A percentile compares a stretch with the other conserved stretches of the same genome.
phyloP scores from a whole-genome alignment of 2,888 invertebrate genomes.

The Drosophila recens region DNA sequence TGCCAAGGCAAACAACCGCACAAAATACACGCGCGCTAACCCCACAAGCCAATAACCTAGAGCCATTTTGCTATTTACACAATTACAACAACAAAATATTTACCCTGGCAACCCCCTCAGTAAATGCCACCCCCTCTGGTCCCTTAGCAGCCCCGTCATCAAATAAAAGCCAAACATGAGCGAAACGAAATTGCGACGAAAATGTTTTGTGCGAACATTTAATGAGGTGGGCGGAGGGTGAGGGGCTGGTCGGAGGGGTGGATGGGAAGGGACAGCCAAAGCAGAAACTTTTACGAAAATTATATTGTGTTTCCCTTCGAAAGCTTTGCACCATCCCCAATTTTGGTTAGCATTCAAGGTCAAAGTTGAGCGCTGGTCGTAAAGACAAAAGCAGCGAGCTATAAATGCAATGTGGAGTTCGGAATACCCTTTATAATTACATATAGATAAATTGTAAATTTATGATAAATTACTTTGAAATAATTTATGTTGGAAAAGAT shows the following conservation, averaged over 20 bases:
- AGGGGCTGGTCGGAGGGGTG: neutral
- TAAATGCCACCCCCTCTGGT: neutral
- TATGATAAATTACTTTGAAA: too few species aligned
- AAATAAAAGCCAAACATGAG: conserved; percentile 35
- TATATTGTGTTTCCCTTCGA: conserved; percentile 50
- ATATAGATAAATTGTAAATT: too few species aligned
- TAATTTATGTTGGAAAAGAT: too few species aligned
- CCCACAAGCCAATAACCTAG: conserved; percentile 69
- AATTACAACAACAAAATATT: conserved; percentile 68
- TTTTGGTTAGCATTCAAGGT: conserved; percentile 69
- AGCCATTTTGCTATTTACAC: conserved; percentile 73
- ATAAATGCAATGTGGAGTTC: rapidly evolving
- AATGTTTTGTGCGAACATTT: conserved; percentile 51
- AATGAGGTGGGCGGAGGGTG: conserved; percentile 7
- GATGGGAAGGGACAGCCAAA: neutral
- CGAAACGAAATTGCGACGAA: conserved; percentile 70
- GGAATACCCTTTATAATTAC: conserved; percentile 26
- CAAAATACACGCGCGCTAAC: conserved; percentile 45
- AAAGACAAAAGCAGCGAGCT: conserved; percentile 54
- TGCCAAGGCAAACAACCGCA: conserved; percentile 60
- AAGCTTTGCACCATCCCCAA: conserved; percentile 31
- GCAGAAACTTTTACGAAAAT: conserved; percentile 56
- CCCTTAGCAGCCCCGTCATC: neutral
- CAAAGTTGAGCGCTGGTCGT: conserved; percentile 65
- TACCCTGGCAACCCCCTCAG: conserved; percentile 19